Base-by-base conservation (phyloP, 2,888 invertebrate genomes). In the Chaetoderma sp. region DNA sequence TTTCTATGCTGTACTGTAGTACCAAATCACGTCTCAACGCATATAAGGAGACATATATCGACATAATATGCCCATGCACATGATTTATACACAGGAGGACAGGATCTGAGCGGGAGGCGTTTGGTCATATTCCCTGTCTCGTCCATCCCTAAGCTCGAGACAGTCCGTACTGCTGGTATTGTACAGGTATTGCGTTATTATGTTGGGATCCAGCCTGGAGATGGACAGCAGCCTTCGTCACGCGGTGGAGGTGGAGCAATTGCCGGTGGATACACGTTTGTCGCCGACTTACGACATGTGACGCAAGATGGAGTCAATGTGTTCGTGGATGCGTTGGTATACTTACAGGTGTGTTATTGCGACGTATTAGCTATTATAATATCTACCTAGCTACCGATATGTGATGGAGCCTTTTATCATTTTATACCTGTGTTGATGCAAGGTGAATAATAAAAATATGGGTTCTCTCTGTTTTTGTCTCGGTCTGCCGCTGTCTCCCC, bases 281-380 rank as follows among this genome's bases (percentile, higher is more conserved):
- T 80, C 23, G 72, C 70, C 3, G 74, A 78, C 54, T 65, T 80
- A 6, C 71, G 70, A 16, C 55, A 68, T 1, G 75, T 72, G 16
- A 75, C 73, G 44, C 67, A 70, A 2, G 65, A 67, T 16, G 59
- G 68, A 16, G 71, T 77, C 44, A 65, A 55, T 0, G 67, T 71
- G 50, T 30, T 78, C 3, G 67, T 75, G 10, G 69, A 74, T 27
- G 69, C 77, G 10, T 56, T 78, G 23, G 74, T 76, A 39, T 61
- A 67, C 28, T 60, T 78, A 8, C 77, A 78, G 75, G 79, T 77
- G 60, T 6, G 23, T 32, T 5, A 2, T 8, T n/a, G 1, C n/a
- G 30, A n/a, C 16, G 44, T 27, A 27, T 6, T 33, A 33, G 32
- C 13, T 33, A n/a, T 32, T 32, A 23, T 27, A 25, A 23, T 28